Evolutionary conservation across 2,797 vertebrate species (phyloP), one percentile per base, ranked within the genome.

Genomic region (Cottoperca gobio): DNA sequence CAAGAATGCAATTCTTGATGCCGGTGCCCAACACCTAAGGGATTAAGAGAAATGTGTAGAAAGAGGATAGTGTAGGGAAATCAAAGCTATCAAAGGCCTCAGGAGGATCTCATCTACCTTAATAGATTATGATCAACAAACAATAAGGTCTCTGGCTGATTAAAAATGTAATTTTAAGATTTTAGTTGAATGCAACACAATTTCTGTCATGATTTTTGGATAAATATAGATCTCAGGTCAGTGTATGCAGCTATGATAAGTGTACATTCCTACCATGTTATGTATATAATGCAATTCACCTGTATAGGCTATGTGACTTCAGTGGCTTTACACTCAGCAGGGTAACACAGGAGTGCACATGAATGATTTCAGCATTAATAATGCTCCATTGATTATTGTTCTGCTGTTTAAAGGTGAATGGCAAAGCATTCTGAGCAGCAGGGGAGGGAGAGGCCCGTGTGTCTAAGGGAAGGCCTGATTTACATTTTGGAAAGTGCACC

Each of bases 401-500:
- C 79, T 86, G 84, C 90, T 93, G 93, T 94, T 95, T 93, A 95
- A 95, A 95, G 94, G 93, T 94, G 93, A 95, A 92, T 82, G 86
- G 86, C 78, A 74, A 79, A 90, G 90, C 89, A 94, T 89, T 91
- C 88, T 72, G 81, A 93, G 89, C 91, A 91, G 91, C 88, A 85
- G 92, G 90, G 89, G 90, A 87, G 81, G 55, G 64, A 78, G 79
- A 83, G 70, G 76, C 70, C 81, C 8, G 61, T 37, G 78, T 76
- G 81, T 88, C 85, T 87, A 81, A 59, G 70, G 46, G 76, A 88
- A 89, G 61, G 76, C 76, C 85, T 90, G 88, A 93, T 95, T 94
- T 95, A 92, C 94, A 95, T 95, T 95, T 94, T 91, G 93, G 88
- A 95, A 95, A 95, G 94, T 93, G 93, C 91, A 95, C 85, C 83